Evolutionary conservation across 64 coral and sea anemone species (phyloP).

Genomic region (Pocillopora verrucosa): DNA sequence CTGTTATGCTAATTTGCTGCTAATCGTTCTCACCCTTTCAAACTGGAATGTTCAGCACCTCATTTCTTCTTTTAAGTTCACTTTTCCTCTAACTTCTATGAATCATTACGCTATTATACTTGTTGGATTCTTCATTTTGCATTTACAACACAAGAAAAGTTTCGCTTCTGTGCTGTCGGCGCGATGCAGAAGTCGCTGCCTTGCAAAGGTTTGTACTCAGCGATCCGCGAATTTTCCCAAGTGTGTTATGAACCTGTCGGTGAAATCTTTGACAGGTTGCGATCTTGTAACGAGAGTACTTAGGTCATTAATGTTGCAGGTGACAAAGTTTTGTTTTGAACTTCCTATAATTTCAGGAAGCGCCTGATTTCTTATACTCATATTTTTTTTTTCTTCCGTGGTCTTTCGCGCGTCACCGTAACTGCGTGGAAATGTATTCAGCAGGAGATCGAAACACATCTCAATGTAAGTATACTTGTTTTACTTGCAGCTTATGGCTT

Average conservation of each 20-base stretch:
- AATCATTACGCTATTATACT: not conserved
- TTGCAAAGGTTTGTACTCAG: constrained; percentile 27
- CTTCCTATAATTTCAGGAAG: not conserved
- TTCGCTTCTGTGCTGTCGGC: not conserved
- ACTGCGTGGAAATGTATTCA: not conserved
- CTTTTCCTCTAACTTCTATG: not conserved
- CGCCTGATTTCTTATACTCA: not conserved
- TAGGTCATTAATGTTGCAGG: not conserved
- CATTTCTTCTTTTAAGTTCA: not conserved
- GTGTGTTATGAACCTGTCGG: not conserved
- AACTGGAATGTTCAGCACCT: not conserved
- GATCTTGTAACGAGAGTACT: constrained; percentile 1
- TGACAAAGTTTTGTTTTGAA: not conserved
- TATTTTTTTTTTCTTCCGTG: not conserved
- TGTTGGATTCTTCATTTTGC: not conserved
- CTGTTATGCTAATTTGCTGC: not conserved
- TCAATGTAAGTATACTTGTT: not conserved
- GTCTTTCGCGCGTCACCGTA: not conserved
- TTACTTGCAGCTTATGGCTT: not conserved
- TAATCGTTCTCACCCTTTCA: not conserved
- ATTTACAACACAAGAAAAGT: not conserved
- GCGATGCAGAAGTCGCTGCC: constrained; percentile 32
- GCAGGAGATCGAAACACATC: not conserved
- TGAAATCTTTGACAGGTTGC: constrained; percentile 20
- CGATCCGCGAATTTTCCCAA: not conserved